phyloP scores from a whole-genome alignment of 2,797 vertebrate species.

The Liparis tanakae region DNA sequence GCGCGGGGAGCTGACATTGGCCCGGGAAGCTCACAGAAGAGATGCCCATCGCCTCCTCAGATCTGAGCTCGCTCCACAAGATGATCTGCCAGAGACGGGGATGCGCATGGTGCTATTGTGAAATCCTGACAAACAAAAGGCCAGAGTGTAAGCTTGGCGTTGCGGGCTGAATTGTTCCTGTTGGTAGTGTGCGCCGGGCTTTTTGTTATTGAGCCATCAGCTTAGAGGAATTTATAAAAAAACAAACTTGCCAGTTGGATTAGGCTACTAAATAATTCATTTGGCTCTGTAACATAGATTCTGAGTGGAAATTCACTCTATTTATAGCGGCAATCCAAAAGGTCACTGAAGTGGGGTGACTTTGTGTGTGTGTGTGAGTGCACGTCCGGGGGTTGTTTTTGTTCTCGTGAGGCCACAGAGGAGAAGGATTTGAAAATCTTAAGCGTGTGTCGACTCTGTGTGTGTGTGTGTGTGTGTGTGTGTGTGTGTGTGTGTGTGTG shows the following conservation, averaged over 20 bases:
- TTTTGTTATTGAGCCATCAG: constrained; percentile 65
- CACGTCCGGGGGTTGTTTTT: constrained; percentile 67
- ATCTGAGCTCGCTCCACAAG: constrained; percentile 63
- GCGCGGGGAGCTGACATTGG: constrained; percentile 59
- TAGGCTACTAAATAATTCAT: constrained; percentile 83
- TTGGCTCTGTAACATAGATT: constrained; percentile 79
- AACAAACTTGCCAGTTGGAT: constrained; percentile 69
- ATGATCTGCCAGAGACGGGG: constrained; percentile 54
- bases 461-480: constrained; percentile 22
- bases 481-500: constrained; percentile 22
- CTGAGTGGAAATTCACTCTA: constrained; percentile 81
- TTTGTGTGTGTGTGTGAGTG: constrained; percentile 61
- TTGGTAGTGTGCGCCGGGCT: constrained; percentile 37
- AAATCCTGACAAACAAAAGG: constrained; percentile 68
- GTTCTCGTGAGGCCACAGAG: constrained; percentile 58
- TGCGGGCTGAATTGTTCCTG: constrained; percentile 46
- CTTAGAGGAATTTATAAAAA: constrained; percentile 46
- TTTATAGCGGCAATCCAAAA: constrained; percentile 81
- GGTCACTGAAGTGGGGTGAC: constrained; percentile 80
- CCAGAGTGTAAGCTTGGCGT: constrained; percentile 59
- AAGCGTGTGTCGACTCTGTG: constrained; percentile 35
- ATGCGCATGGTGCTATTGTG: constrained; percentile 52
- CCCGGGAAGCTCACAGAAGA: constrained; percentile 48
- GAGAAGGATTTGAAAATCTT: constrained; percentile 49
- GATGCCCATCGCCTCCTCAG: constrained; percentile 60